Evolutionary conservation across 2,797 vertebrate species (phyloP).

Genomic region (Limosa lapponica): DNA sequence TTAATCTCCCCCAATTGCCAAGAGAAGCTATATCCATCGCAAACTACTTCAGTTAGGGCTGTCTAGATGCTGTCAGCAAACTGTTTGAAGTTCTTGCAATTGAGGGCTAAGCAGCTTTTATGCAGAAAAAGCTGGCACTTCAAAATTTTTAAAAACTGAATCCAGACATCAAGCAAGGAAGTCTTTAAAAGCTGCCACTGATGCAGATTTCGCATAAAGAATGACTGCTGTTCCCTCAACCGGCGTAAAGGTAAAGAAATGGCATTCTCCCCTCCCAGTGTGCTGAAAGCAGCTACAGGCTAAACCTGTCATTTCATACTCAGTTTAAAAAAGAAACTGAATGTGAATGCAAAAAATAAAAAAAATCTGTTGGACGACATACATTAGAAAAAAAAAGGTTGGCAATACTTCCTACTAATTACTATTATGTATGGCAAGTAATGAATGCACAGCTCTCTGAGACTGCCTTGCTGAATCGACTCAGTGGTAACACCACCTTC

Average conservation of each 20-base stretch:
- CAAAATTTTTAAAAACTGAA: conserved; percentile 9
- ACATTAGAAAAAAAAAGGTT: neutral
- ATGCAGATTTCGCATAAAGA: neutral
- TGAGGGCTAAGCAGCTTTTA: conserved; percentile 40
- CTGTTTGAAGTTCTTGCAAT: neutral
- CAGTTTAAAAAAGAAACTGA: neutral
- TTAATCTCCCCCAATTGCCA: neutral
- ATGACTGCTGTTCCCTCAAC: neutral
- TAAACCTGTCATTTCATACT: neutral
- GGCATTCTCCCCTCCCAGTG: neutral
- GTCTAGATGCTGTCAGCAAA: conserved; percentile 15
- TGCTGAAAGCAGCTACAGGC: neutral
- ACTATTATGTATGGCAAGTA: neutral
- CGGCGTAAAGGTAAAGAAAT: neutral
- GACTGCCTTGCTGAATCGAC: fast-evolving
- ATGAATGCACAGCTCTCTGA: neutral
- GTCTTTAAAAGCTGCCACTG: conserved; percentile 17
- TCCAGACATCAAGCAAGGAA: neutral
- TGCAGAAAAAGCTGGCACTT: conserved; percentile 23
- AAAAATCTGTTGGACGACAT: neutral
- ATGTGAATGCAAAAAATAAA: neutral
- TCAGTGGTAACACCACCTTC: neutral
- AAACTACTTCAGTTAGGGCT: neutral
- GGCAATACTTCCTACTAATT: neutral
- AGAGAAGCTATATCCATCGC: neutral